Conservation (phyloP, 2,797 vertebrate species). For the Sebastes cheni region DNA sequence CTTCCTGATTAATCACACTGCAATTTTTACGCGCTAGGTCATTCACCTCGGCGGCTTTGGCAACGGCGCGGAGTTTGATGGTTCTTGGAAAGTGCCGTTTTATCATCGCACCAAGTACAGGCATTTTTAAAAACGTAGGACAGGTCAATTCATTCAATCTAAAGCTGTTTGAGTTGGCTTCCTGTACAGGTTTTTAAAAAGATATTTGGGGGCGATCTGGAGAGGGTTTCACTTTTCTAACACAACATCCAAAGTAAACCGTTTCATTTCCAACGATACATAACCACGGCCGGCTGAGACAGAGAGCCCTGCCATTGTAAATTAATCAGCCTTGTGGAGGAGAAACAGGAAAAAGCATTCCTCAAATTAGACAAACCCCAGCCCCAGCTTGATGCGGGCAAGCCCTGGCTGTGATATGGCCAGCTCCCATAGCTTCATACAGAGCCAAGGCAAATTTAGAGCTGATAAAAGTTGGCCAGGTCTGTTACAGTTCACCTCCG, state of each 20-base stretch:
- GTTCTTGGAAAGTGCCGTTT: conserved; percentile 74
- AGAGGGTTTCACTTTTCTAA: conserved; percentile 74
- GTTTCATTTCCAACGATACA: conserved; percentile 77
- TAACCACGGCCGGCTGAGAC: conserved; percentile 57
- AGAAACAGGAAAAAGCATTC: conserved; percentile 67
- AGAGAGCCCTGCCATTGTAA: conserved; percentile 65
- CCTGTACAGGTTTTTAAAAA: conserved; percentile 66
- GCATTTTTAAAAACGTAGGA: conserved; percentile 56
- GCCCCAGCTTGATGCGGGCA: conserved; percentile 62
- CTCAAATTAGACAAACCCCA: conserved; percentile 74
- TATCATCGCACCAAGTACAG: conserved; percentile 68
- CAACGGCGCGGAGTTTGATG: conserved; percentile 60
- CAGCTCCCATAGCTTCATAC: conserved; percentile 56
- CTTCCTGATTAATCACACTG: conserved; percentile 67
- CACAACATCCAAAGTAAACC: conserved; percentile 78
- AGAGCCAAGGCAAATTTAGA: conserved; percentile 68
- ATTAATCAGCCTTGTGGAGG: conserved; percentile 70
- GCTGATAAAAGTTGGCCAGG: conserved; percentile 62
- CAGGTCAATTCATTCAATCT: conserved; percentile 75
- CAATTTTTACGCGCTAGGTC: conserved; percentile 70
- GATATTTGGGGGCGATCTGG: conserved; percentile 72
- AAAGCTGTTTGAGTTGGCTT: conserved; percentile 80
- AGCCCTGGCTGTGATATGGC: conserved; percentile 75
- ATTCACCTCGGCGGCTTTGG: conserved; percentile 72
- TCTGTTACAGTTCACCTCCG: conserved; percentile 62